These are phyloP conservation scores for Crambe crambe DNA, from an alignment of 37 sponge, comb jelly and placozoan genomes.

Conservation along the genomic window DNA sequence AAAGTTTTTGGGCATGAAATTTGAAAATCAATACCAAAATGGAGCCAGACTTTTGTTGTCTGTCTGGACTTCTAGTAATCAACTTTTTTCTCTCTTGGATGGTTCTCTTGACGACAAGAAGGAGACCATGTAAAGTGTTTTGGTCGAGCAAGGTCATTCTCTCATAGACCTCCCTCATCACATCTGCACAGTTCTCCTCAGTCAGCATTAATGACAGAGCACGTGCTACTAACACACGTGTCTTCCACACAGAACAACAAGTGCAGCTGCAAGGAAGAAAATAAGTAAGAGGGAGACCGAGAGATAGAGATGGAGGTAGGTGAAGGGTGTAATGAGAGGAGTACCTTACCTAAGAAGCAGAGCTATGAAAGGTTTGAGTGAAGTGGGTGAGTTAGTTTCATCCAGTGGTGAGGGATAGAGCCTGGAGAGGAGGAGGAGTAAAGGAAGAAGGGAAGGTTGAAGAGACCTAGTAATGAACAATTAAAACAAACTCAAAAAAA, in stretches of 20 bases:
- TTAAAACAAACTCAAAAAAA: background rate
- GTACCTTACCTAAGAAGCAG: conserved; percentile 43
- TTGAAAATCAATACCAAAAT: background rate
- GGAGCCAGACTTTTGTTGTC: no score
- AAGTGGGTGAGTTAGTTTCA: conserved; percentile 27
- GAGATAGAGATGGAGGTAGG: background rate
- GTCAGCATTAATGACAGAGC: conserved; percentile 34
- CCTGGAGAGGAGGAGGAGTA: conserved; percentile 63
- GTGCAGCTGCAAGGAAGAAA: conserved; percentile 21
- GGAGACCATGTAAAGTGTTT: conserved; percentile 39
- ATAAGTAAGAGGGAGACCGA: background rate
- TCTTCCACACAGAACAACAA: conserved; percentile 66
- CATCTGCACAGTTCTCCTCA: background rate
- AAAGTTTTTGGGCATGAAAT: background rate
- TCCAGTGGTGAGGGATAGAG: conserved; percentile 68
- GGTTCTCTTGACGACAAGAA: conserved; percentile 23
- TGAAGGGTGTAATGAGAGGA: background rate
- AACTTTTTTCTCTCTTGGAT: conserved; percentile 6
- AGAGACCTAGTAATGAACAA: background rate
- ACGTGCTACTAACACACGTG: conserved; percentile 41
- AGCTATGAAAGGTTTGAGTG: conserved; percentile 45
- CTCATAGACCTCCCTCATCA: conserved; percentile 1
- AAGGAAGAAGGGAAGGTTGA: conserved; percentile 63
- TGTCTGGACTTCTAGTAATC: background rate
- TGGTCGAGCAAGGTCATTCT: conserved; percentile 12